Evolutionary conservation across 2,113 vertebrate species (phyloP).

Genomic region (Anhinga rufa): DNA sequence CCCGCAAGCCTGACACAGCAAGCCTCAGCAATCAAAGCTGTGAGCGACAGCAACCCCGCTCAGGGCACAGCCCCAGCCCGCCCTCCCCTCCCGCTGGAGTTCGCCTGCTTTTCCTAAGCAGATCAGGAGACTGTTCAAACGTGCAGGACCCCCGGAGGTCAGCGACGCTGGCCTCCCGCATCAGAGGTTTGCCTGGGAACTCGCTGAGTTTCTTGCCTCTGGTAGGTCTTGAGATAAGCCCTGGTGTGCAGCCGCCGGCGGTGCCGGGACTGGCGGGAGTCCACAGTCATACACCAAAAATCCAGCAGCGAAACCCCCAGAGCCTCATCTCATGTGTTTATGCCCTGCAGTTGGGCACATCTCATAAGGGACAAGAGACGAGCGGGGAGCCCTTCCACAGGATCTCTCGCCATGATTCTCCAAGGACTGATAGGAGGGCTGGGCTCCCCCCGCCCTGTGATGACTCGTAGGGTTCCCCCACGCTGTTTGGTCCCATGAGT

Average conservation of each 20-base stretch:
- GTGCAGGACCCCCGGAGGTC: neutral
- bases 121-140: constrained; percentile 45
- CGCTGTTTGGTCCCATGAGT: neutral
- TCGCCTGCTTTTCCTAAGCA: constrained; percentile 36
- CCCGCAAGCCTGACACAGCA: neutral
- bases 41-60: neutral
- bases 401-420: neutral
- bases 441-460: neutral
- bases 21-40: constrained; percentile 48
- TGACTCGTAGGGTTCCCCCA: neutral
- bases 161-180: neutral
- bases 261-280: neutral
- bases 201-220: neutral
- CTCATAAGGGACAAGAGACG: neutral
- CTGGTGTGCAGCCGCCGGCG: fast-evolving
- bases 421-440: neutral
- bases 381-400: fast-evolving
- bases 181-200: constrained; percentile 36
- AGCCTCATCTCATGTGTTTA: neutral
- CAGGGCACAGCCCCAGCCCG: constrained; percentile 8
- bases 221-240: constrained; percentile 40
- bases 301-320: neutral
- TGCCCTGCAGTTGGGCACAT: neutral
- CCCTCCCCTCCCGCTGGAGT: neutral
- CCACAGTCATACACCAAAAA: fast-evolving